Base-by-base conservation (phyloP, 92 coral and sea anemone genomes). In the Phenganax marumi region DNA sequence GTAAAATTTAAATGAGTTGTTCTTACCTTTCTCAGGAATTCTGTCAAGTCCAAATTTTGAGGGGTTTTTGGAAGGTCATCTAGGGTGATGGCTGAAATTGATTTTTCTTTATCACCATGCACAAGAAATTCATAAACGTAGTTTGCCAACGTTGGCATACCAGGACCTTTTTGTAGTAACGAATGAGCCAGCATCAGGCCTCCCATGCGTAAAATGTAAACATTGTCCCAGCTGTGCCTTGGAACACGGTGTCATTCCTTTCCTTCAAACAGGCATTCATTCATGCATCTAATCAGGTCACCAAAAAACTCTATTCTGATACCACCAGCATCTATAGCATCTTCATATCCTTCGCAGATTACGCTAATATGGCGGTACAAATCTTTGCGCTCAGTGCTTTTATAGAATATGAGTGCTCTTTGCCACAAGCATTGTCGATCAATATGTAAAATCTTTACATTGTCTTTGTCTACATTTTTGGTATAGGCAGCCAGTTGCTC, bases 121-220 rank as follows among this genome's bases (percentile, higher is more conserved):
- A 5, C 8, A 6, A 75, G 50, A 75, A 12, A 75, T 11, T 75
- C 33, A 47, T 75, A 75, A 12, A 75, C 81, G 43, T 49, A 75
- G 6, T 64, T 26, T 12, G 81, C 81, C 11, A 75, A 22, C 24
- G 61, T 62, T 51, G 81, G 81, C 47, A 75, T 56, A 3, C 62
- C 62, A 12, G 62, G 62, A 16, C 62, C 62, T n/a, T n/a, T n/a
- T n/a, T n/a, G n/a, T n/a, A n/a, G n/a, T n/a, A n/a, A n/a, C n/a
- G n/a, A n/a, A n/a, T n/a, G n/a, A n/a, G n/a, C n/a, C n/a, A n/a
- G n/a, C n/a, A n/a, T n/a, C n/a, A n/a, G n/a, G n/a, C n/a, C n/a
- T n/a, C n/a, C n/a, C n/a, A n/a, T n/a, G n/a, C n/a, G n/a, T n/a
- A n/a, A n/a, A n/a, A n/a, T n/a, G n/a, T n/a, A n/a, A n/a, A n/a